Evolutionary conservation across 2,113 vertebrate species (phyloP), one percentile per base, ranked within the genome.

Genomic region (Anarrhichthys ocellatus): DNA sequence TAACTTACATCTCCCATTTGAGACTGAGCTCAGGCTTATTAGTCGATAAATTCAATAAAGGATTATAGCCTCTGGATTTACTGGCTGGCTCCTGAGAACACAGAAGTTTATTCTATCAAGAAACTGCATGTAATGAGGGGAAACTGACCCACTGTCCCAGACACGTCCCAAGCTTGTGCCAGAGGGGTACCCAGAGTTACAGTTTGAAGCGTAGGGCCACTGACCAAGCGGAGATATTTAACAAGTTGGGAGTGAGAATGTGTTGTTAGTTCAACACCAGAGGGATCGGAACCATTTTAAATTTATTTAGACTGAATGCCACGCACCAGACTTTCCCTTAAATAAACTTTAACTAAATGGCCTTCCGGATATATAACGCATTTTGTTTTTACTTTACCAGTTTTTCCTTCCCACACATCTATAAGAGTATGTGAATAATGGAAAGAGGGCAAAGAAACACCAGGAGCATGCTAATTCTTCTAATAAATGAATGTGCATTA

Each of bases 401-500:
- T 58, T 76, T 67, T n/a, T 10, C 32, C 65, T 50, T 64, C 54
- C 46, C 48, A 66, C 69, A 62, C 18, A 63, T 62, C 20, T 34
- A 24, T 46, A 54, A 68, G 34, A 76, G 46, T 66, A 48, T 54
- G 7, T 48, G 9, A 64, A 74, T 58, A 80, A 65, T 70, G 22
- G 17, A 68, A 74, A 52, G 14, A 68, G 15, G 61, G 46, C 14
- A 65, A 69, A 63, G 20, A 82, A 84, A 80, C 61, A 82, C 48
- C 29, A 13, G 50, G 40, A 44, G 63, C 58, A 22, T 9, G 13
- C 38, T 73, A 0, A 50, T 87, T 62, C 76, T 13, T 65, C 14
- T 46, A 34, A 72, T 76, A 67, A 76, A 81, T 81, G 14, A 56
- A 61, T 62, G 7, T 80, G 62, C 40, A 86, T 81, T 61, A 82